phyloP scores from a whole-genome alignment of 2,113 vertebrate genomes.

The Terrapene triunguis region DNA sequence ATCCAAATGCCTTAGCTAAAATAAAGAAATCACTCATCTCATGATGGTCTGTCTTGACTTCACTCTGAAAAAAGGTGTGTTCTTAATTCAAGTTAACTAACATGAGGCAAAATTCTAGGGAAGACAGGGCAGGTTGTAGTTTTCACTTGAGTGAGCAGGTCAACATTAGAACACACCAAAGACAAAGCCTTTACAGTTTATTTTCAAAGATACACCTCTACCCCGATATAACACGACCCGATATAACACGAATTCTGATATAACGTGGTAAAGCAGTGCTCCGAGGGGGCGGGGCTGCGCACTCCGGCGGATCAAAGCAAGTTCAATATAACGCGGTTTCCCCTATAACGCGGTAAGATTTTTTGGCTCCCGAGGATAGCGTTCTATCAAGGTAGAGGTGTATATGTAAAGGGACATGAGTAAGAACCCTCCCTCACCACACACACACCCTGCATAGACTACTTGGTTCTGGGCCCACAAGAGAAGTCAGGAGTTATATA shows the following conservation, averaged over 20 bases:
- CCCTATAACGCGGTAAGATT: too few species aligned
- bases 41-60: constrained; percentile 7
- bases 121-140: background rate
- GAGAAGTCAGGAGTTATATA: background rate
- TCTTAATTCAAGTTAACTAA: background rate
- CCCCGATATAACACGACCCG: too few species aligned
- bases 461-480: background rate
- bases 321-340: too few species aligned
- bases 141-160: background rate
- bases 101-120: background rate
- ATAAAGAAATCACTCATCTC: background rate
- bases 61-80: background rate
- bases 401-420: background rate
- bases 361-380: too few species aligned
- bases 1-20: background rate
- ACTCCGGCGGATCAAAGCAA: too few species aligned
- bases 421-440: background rate
- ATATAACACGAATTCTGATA: too few species aligned
- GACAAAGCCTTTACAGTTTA: background rate
- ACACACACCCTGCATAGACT: background rate
- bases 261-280: too few species aligned
- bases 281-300: too few species aligned
- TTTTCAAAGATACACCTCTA: background rate
- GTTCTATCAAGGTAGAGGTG: too few species aligned
- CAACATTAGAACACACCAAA: background rate